Evolutionary conservation across 1,140 invertebrate genomes (phyloP), one percentile per base, ranked within the genome.

Genomic region (Melipona quadrifasciata): DNA sequence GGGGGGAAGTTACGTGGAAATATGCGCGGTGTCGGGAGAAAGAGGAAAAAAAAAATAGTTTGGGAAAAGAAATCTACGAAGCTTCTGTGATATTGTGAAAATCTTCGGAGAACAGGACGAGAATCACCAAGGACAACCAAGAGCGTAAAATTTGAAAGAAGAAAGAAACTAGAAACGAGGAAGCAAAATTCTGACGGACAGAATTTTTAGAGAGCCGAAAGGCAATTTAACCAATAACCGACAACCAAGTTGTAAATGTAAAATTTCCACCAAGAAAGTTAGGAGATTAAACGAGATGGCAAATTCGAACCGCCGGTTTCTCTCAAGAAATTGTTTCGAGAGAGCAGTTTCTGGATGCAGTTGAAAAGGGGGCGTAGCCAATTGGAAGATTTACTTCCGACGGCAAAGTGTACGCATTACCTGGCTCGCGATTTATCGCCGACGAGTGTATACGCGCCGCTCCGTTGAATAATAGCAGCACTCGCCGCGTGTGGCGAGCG

Each of bases 301-400:
- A 10, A 74, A 57, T 5, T 0, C 21, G 27, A 19, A 78, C 27
- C 55, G 47, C 39, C 64, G 77, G 55, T 68, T 68, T 53, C 68
- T 65, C 16, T 34, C 2, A 27, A 17, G 27, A 74, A 67, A 57
- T 53, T 39, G 71, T 64, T 57, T 77, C 61, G 51, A 39, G 80
- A 79, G 78, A 70, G 6, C 6, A 47, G 39, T 10, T 47, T 70
- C 21, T 71, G 34, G 65, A 83, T 47, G 82, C 61, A 39, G 34
- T 55, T 53, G 57, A 14, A 71, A 71, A 55, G 67, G 74, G 82
- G 79, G 75, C 75, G 82, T 79, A 76, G 14, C 65, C 17, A 6
- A 24, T 16, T 57, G 14, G 24, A 79, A 84, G 82, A 84, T 84
- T 84, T 84, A 84, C 82, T 84, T 68, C 82, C 76, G 81, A 71